These are phyloP conservation scores for Coregonus ussuriensis DNA, from an alignment of 2,797 vertebrate species.

Conservation along the genomic window DNA sequence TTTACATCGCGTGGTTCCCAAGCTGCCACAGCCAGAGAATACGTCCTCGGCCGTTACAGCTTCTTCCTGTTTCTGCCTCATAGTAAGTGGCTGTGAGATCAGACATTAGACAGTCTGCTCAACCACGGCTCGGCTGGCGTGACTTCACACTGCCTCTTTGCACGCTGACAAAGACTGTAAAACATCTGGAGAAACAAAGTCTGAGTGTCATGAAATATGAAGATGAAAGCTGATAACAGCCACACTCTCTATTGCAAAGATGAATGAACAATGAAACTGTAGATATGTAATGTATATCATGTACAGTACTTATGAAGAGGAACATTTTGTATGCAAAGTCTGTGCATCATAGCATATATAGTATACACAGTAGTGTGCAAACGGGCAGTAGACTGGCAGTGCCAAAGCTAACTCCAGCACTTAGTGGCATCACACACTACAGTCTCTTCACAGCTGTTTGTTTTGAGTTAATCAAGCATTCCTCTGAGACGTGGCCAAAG, in stretches of 20 bases:
- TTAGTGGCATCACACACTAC: neutral
- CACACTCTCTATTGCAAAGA: neutral
- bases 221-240: neutral
- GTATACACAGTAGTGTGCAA: neutral
- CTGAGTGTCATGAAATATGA: neutral
- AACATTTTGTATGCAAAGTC: neutral
- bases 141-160: conserved; percentile 34
- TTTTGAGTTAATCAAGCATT: conserved; percentile 5
- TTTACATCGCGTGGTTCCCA: conserved; percentile 65
- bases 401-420: neutral
- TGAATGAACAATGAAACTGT: neutral
- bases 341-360: neutral
- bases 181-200: conserved; percentile 5
- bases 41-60: conserved; percentile 47
- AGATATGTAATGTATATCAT: neutral
- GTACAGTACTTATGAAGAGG: neutral
- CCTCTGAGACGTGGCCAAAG: conserved; percentile 9
- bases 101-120: conserved; percentile 52
- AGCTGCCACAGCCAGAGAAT: conserved; percentile 63
- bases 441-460: conserved; percentile 1
- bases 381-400: neutral
- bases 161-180: conserved; percentile 4
- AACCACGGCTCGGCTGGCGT: conserved; percentile 27
- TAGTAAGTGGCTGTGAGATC: conserved; percentile 60
- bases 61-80: conserved; percentile 66